Evolutionary conservation across 2,888 invertebrate genomes (phyloP), one percentile per base, ranked within the genome.

Genomic region (Dinocampus coccinellae): DNA sequence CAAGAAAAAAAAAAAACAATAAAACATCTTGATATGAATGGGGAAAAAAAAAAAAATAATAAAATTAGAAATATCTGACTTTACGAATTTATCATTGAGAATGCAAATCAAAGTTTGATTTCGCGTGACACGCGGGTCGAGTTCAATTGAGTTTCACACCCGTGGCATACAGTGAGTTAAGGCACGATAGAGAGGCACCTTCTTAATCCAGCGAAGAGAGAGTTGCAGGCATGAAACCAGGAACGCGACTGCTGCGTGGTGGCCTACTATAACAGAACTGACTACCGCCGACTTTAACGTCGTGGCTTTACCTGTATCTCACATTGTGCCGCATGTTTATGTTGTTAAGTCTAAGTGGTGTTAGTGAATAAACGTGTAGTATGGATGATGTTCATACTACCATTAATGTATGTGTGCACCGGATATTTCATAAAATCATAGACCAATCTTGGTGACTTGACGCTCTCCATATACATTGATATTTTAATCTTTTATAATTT

Each of bases 261-360:
- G 87, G 87, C 87, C 87, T 87, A 87, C 87, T 87, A 87, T 87
- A 87, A 86, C 87, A 86, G 85, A 87, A 87, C 87, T 85, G 81
- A 85, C 86, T 87, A 85, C 87, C 84, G 84, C 86, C 83, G 79
- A 75, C 60, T 52, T 64, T 70, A 74, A 71, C 73, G 72, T 77
- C 73, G 79, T 78, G 82, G 82, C 82, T 83, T 84, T 84, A 83
- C 84, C 80, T 81, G 80, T 67, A 73, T 70, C 74, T 75, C 77
- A 47, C 16, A 52, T 69, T 81, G 80, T 67, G 73, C 69, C 74
- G 75, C 77, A 47, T 29, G 58, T 69, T 62, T 67, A 36, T 24
- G 57, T 39, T 66, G 24, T 9, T 57, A 39, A 36, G 60, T 70
- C 33, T 64, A 60, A 47, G 20, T 65, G 58, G 57, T 52, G 60